Evolutionary conservation across 2,113 vertebrate species (phyloP).

Genomic region (Atlantisia rogersi): DNA sequence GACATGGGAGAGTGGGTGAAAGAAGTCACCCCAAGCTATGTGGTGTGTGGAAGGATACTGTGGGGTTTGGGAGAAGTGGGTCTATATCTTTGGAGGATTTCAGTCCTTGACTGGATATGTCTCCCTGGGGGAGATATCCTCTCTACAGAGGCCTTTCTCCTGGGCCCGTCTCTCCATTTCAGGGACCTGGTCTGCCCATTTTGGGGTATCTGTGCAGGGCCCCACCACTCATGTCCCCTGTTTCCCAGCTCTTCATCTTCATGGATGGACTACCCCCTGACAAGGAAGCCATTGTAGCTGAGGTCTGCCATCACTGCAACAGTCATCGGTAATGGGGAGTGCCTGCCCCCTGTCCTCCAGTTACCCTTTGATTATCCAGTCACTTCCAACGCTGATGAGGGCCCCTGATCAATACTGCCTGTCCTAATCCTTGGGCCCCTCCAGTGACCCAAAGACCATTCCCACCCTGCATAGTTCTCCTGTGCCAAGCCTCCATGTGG

Average conservation of each 20-base stretch:
- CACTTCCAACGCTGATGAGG: not conserved
- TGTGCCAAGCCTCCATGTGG: not conserved
- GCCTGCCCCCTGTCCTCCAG: not conserved
- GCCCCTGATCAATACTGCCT: not conserved
- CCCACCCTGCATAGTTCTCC: not conserved
- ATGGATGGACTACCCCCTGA: not conserved
- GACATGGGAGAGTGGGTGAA: not conserved
- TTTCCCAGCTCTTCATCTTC: constrained; percentile 16
- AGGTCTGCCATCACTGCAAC: not conserved
- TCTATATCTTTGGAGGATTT: not conserved
- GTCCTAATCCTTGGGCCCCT: not conserved
- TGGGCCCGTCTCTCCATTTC: not conserved
- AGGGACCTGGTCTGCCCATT: not conserved
- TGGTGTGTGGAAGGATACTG: not conserved
- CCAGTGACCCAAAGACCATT: not conserved
- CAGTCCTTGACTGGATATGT: not conserved
- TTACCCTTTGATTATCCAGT: not conserved
- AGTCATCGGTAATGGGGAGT: not conserved
- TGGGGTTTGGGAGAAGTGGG: not conserved
- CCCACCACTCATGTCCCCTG: not conserved
- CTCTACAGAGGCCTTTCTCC: not conserved
- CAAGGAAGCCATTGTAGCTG: not conserved
- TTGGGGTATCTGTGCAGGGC: not conserved
- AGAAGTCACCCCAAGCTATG: not conserved
- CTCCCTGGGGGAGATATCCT: not conserved